These are phyloP conservation scores for Mareca strepera DNA, from an alignment of 2,797 vertebrate genomes.

Conservation along the genomic window DNA sequence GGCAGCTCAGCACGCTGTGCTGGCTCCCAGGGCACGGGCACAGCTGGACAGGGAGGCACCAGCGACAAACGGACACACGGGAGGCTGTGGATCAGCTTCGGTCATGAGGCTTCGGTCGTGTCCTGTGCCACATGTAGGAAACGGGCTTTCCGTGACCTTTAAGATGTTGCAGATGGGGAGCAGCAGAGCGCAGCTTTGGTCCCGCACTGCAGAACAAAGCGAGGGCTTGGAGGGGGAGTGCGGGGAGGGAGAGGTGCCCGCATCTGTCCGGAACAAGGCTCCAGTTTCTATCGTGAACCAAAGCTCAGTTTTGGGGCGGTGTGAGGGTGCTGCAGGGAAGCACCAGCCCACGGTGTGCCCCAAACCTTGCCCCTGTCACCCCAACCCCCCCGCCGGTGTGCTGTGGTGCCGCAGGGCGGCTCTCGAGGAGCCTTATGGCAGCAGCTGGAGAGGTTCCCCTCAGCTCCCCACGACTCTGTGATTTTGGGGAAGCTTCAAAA, in stretches of 20 bases:
- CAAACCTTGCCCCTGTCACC: neutral
- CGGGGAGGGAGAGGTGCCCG: neutral
- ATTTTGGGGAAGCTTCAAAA: neutral
- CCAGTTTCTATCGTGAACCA: slow-evolving; percentile 52
- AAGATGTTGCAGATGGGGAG: slow-evolving; percentile 20
- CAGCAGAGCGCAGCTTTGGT: neutral
- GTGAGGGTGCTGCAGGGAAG: neutral
- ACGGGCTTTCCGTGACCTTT: slow-evolving; percentile 59
- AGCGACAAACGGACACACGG: accelerated
- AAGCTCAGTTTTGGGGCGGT: neutral
- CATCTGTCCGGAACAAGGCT: slow-evolving; percentile 46
- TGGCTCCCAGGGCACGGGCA: neutral
- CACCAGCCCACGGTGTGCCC: accelerated
- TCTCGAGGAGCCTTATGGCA: neutral
- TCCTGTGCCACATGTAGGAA: neutral
- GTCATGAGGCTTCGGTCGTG: too few species aligned
- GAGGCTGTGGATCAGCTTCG: accelerated
- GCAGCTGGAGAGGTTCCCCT: neutral
- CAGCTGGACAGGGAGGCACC: accelerated
- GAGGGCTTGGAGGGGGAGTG: neutral
- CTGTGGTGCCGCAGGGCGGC: accelerated
- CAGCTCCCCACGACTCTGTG: accelerated
- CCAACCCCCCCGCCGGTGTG: neutral
- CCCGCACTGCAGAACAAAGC: neutral
- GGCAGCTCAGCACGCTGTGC: neutral